A percentile compares a stretch with the other conserved stretches of the same genome.
phyloP scores from a whole-genome alignment of 1,140 invertebrate species.

The Diorhabda elongata region DNA sequence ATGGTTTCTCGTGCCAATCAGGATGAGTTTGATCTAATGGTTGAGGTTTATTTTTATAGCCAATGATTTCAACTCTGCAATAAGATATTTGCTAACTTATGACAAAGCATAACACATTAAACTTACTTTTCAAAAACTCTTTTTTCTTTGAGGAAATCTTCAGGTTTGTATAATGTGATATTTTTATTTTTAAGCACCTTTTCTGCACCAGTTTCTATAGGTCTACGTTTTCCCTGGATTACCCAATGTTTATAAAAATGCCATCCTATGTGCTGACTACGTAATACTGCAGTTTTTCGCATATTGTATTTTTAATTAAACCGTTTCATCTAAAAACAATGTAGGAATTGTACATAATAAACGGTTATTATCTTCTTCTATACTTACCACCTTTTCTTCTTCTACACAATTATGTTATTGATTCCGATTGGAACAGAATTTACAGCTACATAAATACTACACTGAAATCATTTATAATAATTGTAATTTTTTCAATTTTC shows the following conservation, averaged over 20 bases:
- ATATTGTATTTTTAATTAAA: constrained; percentile 44
- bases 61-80: constrained; percentile 51
- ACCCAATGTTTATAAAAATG: constrained; percentile 65
- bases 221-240: constrained; percentile 55
- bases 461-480: too few relatives aligned
- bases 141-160: constrained; percentile 50
- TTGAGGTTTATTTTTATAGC: constrained; percentile 43
- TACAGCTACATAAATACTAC: too few relatives aligned
- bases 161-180: constrained; percentile 53
- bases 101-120: constrained; percentile 14
- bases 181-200: constrained; percentile 50
- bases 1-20: constrained; percentile 58
- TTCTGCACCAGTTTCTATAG: constrained; percentile 52
- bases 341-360: too few relatives aligned
- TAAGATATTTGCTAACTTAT: constrained; percentile 7
- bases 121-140: constrained; percentile 39
- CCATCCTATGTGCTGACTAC: constrained; percentile 63
- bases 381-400: too few relatives aligned
- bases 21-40: constrained; percentile 56
- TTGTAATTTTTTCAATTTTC: too few relatives aligned
- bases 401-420: too few relatives aligned
- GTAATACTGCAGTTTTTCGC: constrained; percentile 59
- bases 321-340: too few relatives aligned
- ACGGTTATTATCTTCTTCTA: too few relatives aligned
- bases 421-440: too few relatives aligned